Percentiles rank a stretch among this genome's conserved stretches.
These are phyloP conservation scores for Penelope pileata DNA, from an alignment of 2,113 vertebrate species.

Conservation along the genomic window DNA sequence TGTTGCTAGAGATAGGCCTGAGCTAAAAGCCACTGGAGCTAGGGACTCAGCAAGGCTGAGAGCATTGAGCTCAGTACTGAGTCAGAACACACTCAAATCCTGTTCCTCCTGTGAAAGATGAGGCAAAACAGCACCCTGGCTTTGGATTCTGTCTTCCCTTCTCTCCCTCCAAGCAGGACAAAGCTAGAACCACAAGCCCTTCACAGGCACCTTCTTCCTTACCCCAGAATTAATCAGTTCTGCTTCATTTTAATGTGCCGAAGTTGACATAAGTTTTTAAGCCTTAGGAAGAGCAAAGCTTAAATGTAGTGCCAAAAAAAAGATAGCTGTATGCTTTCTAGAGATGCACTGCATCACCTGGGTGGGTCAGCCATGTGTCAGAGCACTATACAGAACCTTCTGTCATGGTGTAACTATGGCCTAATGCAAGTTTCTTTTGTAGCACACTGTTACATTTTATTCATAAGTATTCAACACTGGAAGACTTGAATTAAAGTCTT, in stretches of 20 bases:
- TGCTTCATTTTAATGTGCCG: not conserved
- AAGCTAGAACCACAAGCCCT: not conserved
- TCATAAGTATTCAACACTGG: not conserved
- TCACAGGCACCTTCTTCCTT: not conserved
- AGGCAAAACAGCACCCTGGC: not conserved
- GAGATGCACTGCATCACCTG: not conserved
- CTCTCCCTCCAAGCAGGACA: not conserved
- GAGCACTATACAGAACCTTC: not conserved
- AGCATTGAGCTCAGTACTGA: not conserved
- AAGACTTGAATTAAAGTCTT: not conserved
- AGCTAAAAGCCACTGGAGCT: not conserved
- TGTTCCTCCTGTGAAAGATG: not conserved
- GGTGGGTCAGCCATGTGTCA: not conserved
- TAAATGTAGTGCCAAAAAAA: not conserved
- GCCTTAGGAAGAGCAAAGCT: not conserved
- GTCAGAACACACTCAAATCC: not conserved
- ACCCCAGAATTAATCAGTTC: not conserved
- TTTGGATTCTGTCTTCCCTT: not conserved
- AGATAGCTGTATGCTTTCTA: not conserved
- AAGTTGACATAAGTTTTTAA: not conserved
- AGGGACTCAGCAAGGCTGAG: rapidly evolving
- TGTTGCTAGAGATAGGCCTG: not conserved
- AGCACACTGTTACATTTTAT: not conserved
- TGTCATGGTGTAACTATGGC: not conserved
- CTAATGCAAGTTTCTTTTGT: not conserved